Evolutionary conservation across 2,888 invertebrate genomes (phyloP).

Genomic region (Lydus trimaculatus): DNA sequence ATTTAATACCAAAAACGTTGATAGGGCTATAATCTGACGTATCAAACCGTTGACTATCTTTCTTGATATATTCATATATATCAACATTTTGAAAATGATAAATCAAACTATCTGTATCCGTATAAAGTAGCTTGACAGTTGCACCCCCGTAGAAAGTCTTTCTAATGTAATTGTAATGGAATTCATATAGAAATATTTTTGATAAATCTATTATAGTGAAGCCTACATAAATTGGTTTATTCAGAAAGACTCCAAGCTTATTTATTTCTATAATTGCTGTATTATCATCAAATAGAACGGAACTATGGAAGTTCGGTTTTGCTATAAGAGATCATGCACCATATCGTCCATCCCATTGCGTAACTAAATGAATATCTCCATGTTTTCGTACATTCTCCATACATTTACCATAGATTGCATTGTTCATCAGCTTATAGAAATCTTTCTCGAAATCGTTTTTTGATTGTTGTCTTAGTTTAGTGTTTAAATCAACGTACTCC

Average conservation of each 20-base stretch:
- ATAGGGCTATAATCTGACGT: slow-evolving; percentile 1
- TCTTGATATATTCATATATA: not conserved
- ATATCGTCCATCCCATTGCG: not conserved
- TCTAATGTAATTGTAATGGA: slow-evolving; percentile 24
- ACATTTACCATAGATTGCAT: slow-evolving; percentile 34
- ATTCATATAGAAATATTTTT: slow-evolving; percentile 28
- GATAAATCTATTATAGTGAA: not conserved
- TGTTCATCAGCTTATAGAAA: slow-evolving; percentile 48
- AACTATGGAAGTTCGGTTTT: not conserved
- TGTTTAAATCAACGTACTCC: not conserved
- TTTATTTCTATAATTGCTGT: slow-evolving; percentile 21
- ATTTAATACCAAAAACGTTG: not conserved
- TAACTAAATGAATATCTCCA: not conserved
- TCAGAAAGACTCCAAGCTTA: slow-evolving; percentile 15
- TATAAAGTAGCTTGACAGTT: too few relatives aligned
- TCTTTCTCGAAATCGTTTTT: slow-evolving; percentile 37
- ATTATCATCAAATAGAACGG: not conserved
- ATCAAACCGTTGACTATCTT: slow-evolving; percentile 4
- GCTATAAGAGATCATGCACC: not conserved
- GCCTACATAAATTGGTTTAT: slow-evolving; percentile 33
- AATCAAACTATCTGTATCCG: too few relatives aligned
- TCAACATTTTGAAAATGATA: too few relatives aligned
- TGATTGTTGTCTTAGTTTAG: not conserved
- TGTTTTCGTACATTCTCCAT: not conserved
- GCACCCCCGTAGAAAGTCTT: too few relatives aligned